Evolutionary conservation across 53 echinoderm and acorn worm genomes (phyloP), one percentile per base, ranked within the genome.

Genomic region (Stichopus horrens): DNA sequence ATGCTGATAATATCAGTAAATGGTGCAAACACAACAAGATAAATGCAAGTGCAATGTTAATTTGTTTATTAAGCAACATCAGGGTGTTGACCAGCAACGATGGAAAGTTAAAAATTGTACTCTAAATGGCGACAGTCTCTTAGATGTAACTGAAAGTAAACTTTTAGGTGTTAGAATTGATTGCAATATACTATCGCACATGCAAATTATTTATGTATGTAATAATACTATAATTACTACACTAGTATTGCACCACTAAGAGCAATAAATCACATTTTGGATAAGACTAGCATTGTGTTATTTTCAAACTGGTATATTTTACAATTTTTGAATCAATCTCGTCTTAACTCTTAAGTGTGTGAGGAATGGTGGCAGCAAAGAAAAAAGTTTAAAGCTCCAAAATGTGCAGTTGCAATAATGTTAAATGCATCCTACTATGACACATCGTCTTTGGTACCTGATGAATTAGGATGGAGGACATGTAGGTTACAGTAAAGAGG

Each of bases 11-110:
- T 16, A 79, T 56, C 8, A 76, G 76, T 10, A 23, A 76, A 76
- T 76, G 76, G 53, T 76, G 76, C 6, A 76, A 76, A 76, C 8
- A 75, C 76, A 79, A 55, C 9, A 79, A 55, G 79, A 79, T 79
- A 79, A 53, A 53, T n/a, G n/a, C 76, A 79, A 18, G 53, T 23
- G 37, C 5, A 4, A 37, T 79, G 8, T 55, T 79, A 19, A 79
- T 79, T 0, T 8, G 79, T 20, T 79, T n/a, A n/a, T 55, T n/a
- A 0, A 54, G 20, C 76, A 54, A 16, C 68, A 19, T 68, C 68
- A 68, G 68, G 37, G 2, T 14, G 7, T 13, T 10, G 60, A 60
- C 0, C 11, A 63, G 4, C 8, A 63, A 63, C 7, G 63, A 63
- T 7, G 63, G 16, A 63, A 63, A 9, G 63, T 16, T 63, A 14